These are phyloP conservation scores for Otolemur garnettii DNA, from an alignment of 2,113 vertebrate species.

Conservation along the genomic window DNA sequence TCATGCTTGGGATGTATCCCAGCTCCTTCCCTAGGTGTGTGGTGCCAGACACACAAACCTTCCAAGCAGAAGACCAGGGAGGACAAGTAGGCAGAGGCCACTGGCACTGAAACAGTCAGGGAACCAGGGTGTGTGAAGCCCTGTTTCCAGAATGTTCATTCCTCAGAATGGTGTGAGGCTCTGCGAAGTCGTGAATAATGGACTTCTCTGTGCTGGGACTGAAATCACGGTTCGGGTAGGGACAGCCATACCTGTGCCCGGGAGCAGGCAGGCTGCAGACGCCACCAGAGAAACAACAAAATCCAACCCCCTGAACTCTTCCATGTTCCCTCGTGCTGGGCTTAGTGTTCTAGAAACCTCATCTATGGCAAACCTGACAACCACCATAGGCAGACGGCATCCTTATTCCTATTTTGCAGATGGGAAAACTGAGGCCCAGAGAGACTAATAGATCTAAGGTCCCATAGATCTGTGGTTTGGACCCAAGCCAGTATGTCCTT, in stretches of 20 bases:
- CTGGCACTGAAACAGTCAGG: background rate
- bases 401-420: background rate
- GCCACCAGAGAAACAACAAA: accelerated
- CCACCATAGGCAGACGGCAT: background rate
- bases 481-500: background rate
- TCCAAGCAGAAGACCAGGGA: background rate
- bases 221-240: background rate
- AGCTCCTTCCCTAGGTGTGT: background rate
- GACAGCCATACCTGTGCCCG: accelerated
- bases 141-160: accelerated
- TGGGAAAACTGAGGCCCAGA: background rate
- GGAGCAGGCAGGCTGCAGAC: background rate
- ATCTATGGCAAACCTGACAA: background rate
- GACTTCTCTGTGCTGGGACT: background rate
- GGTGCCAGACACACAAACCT: background rate
- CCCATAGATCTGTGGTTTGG: background rate
- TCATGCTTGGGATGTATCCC: accelerated
- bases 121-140: accelerated
- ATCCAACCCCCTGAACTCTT: accelerated
- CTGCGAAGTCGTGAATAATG: too few species aligned
- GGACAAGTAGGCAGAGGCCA: accelerated
- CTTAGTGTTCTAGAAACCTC: background rate
- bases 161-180: background rate
- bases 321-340: background rate
- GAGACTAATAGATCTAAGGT: background rate